Conservation (phyloP, 2,888 invertebrate species). For the Erebia aethiops region DNA sequence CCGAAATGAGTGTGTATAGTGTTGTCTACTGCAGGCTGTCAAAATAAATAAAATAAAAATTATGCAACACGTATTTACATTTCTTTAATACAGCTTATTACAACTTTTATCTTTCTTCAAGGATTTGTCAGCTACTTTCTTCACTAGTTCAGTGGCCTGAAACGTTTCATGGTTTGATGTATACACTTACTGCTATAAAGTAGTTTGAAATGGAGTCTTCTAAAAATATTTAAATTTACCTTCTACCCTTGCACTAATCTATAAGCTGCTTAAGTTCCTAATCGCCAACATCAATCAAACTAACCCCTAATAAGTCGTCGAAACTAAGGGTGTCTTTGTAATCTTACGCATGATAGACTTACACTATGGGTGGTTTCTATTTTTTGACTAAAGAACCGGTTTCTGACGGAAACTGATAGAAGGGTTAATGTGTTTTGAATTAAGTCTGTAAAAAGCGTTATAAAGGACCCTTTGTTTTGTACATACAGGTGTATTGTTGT, state of each 20-base stretch:
- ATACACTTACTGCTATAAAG: too few relatives aligned
- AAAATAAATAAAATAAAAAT: too few relatives aligned
- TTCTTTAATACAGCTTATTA: neutral
- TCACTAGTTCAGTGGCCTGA: too few relatives aligned
- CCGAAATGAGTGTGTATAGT: too few relatives aligned
- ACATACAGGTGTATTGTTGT: constrained; percentile 7
- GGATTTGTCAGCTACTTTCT: too few relatives aligned
- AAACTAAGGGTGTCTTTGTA: constrained; percentile 64
- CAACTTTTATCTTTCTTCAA: neutral
- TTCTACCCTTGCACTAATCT: constrained; percentile 3
- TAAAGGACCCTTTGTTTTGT: neutral
- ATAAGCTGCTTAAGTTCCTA: constrained; percentile 52
- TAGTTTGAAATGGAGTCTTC: neutral
- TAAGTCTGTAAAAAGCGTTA: constrained; percentile 22
- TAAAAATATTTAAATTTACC: constrained; percentile 9
- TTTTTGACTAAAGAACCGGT: constrained; percentile 45
- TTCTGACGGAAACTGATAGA: constrained; percentile 42
- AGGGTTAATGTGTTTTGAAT: constrained; percentile 43
- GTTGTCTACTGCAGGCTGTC: too few relatives aligned
- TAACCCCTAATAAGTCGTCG: constrained; percentile 66
- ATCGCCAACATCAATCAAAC: constrained; percentile 68
- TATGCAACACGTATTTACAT: too few relatives aligned
- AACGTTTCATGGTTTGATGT: too few relatives aligned
- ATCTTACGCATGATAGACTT: constrained; percentile 55
- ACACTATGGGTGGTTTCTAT: constrained; percentile 57